Conservation (phyloP, 1,140 invertebrate genomes). For the Lerema accius region DNA sequence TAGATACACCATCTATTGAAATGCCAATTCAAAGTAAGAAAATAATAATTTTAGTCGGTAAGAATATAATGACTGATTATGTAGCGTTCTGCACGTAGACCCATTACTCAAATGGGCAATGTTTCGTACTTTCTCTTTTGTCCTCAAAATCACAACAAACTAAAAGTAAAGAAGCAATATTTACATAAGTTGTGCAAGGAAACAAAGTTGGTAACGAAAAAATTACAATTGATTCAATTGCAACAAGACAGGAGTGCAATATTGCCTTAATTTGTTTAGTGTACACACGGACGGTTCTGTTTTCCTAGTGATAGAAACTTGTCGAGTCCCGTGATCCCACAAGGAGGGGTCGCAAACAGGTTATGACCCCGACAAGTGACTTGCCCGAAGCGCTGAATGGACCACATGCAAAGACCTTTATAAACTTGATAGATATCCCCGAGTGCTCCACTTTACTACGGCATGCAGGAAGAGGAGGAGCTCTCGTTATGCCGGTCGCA, state of each 20-base stretch:
- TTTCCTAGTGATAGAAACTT: slow-evolving; percentile 67
- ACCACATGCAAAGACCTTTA: slow-evolving; percentile 59
- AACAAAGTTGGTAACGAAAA: neutral
- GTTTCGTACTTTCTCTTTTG: neutral
- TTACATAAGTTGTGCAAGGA: neutral
- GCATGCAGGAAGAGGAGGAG: slow-evolving; percentile 39
- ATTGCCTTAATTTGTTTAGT: slow-evolving; percentile 51
- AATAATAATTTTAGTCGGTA: neutral
- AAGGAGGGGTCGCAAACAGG: slow-evolving; percentile 80
- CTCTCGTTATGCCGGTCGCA: slow-evolving; percentile 52
- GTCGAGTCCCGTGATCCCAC: slow-evolving; percentile 60
- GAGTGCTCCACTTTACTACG: slow-evolving; percentile 26
- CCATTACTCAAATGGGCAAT: neutral
- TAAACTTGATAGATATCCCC: slow-evolving; percentile 44
- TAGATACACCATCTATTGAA: no score
- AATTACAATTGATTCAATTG: neutral
- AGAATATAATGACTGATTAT: neutral
- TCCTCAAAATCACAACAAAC: neutral
- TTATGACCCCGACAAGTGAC: slow-evolving; percentile 81
- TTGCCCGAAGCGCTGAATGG: slow-evolving; percentile 69
- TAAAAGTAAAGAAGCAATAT: neutral
- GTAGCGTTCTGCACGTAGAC: neutral
- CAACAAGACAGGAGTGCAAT: neutral
- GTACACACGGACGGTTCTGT: slow-evolving; percentile 44
- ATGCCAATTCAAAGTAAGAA: neutral